Evolutionary conservation across 1,140 invertebrate genomes (phyloP), one percentile per base, ranked within the genome.

Genomic region (Penaeus japonicus): DNA sequence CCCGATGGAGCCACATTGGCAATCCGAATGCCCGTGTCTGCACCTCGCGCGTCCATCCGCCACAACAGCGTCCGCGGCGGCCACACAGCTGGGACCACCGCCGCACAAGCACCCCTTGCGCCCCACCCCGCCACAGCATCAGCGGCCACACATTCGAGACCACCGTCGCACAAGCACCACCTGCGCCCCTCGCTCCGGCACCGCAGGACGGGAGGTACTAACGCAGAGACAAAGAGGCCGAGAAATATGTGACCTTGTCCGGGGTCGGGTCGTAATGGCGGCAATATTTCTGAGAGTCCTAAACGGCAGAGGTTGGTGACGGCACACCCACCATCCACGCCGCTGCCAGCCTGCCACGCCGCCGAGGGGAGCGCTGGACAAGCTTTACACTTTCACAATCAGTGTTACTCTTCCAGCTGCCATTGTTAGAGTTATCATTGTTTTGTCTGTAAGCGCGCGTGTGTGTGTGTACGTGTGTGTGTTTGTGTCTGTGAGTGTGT

Each of bases 161-260:
- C 39, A 39, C 39, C 39, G 22, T 24, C 62, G 32, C 65, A 77
- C 65, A 73, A 24, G 15, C 24, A 73, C 73, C 73, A 77, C 75
- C 75, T 53, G 54, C 77, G 54, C 20, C 77, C 20, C n/a, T 35
- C 0, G 54, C 39, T 53, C 32, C 24, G 24, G 77, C 77, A 78
- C n/a, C 77, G 12, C 39, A 39, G 39, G 39, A 10, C 39, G 39
- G 39, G 39, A 39, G 39, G 39, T 39, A 39, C 30, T 78, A 5
- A 78, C 30, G 47, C 39, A 20, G 22, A 78, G 39, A 78, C 35
- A 78, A 78, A 54, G 39, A 78, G 77, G 7, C 22, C 39, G 77
- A 78, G 77, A 78, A 53, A 78, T 78, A 78, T 78, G 39, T 78
- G 77, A 78, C 77, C 77, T 78, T 53, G 77, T 78, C 77, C 39